A percentile compares a stretch with the other conserved stretches of the same genome.
phyloP scores from a whole-genome alignment of 2,797 vertebrate genomes.

The Acanthurus tractus region DNA sequence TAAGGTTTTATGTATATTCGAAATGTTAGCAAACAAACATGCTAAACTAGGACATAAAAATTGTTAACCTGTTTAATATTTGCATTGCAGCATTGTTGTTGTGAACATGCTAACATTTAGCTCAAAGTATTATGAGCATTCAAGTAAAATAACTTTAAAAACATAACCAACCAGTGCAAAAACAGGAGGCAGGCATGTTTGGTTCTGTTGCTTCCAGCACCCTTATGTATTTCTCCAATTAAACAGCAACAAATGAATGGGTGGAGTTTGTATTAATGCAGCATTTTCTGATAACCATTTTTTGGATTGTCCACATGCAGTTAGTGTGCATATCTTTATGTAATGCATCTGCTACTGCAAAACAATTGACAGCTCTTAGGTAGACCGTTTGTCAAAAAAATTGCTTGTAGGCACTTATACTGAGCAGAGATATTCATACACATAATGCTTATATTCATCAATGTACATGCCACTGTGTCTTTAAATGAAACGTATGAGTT shows the following conservation, averaged over 20 bases:
- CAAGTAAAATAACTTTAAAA: no score
- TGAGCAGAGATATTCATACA: background rate
- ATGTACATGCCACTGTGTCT: background rate
- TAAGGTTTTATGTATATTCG: background rate
- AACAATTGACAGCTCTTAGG: background rate
- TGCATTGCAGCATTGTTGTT: background rate
- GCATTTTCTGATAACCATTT: background rate
- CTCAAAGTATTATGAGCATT: background rate
- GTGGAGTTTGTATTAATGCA: background rate
- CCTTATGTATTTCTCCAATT: no score
- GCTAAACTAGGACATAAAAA: no score
- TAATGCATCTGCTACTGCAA: no score
- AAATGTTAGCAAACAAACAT: background rate
- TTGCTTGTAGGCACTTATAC: background rate
- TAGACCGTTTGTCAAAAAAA: background rate
- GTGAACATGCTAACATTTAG: background rate
- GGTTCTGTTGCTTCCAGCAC: background rate
- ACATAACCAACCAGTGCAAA: background rate
- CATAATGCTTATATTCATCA: background rate
- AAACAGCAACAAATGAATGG: background rate
- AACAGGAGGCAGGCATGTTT: background rate
- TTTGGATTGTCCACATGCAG: background rate
- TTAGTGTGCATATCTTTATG: background rate
- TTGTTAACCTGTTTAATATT: background rate
- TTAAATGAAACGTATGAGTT: background rate